phyloP scores from a whole-genome alignment of 2,113 vertebrate genomes.

The Antigone vipio region DNA sequence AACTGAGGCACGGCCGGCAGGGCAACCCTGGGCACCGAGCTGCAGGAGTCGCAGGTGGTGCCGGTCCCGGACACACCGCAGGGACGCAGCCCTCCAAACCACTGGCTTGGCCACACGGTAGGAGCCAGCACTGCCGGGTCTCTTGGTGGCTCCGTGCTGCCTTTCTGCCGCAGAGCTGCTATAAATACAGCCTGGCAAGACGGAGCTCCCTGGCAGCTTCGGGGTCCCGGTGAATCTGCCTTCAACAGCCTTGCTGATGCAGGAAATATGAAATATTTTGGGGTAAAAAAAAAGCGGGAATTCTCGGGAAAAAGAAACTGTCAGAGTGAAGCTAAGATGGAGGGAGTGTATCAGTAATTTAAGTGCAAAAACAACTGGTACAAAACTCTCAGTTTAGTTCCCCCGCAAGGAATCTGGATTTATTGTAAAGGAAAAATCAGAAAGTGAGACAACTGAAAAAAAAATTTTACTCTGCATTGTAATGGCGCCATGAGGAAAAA shows the following conservation, averaged over 20 bases:
- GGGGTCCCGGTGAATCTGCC: neutral
- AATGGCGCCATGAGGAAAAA: constrained; percentile 13
- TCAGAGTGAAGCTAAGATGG: neutral
- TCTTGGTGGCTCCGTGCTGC: neutral
- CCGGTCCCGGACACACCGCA: accelerated
- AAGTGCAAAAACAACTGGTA: neutral
- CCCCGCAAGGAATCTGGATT: neutral
- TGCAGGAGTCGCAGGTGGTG: neutral
- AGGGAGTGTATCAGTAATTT: neutral
- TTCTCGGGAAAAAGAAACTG: neutral
- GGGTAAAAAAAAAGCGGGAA: neutral
- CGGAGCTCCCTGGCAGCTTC: neutral
- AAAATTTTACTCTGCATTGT: neutral
- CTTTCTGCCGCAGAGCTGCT: neutral
- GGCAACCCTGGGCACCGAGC: neutral
- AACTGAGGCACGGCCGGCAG: neutral
- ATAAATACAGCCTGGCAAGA: neutral
- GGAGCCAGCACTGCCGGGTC: neutral
- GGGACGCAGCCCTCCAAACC: neutral
- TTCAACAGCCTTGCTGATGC: neutral
- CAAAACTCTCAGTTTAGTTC: neutral
- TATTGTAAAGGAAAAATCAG: neutral
- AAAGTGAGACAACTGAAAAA: neutral
- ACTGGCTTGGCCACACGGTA: accelerated
- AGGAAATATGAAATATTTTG: neutral